phyloP scores from a whole-genome alignment of 2,888 invertebrate genomes.

The Sarcophaga caerulescens region DNA sequence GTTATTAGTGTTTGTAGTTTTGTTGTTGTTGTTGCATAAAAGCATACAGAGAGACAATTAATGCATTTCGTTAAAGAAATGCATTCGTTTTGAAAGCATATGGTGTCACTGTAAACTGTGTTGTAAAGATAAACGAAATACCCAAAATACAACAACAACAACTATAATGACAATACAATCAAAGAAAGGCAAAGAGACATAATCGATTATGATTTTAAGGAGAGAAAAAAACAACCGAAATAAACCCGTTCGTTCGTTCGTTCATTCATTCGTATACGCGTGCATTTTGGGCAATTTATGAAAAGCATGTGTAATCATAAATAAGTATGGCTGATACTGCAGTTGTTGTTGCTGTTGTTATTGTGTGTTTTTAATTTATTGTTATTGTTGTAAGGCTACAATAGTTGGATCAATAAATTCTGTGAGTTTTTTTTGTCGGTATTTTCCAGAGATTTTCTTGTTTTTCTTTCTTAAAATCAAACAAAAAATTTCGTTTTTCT shows the following conservation, averaged over 20 bases:
- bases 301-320: background rate
- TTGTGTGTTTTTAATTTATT: slow-evolving; percentile 58
- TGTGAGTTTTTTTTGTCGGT: background rate
- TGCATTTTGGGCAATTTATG: background rate
- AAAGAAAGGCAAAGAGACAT: background rate
- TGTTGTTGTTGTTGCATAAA: too few relatives aligned
- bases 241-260: slow-evolving; percentile 29
- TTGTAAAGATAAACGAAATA: background rate
- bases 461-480: background rate
- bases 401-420: slow-evolving; percentile 68
- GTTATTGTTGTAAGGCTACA: slow-evolving; percentile 63
- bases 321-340: background rate
- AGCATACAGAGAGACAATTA: slow-evolving; percentile 5
- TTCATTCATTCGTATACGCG: background rate
- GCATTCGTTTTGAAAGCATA: slow-evolving; percentile 18
- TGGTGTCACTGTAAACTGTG: too few relatives aligned
- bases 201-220: slow-evolving; percentile 11
- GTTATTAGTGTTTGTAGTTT: background rate
- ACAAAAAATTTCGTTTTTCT: slow-evolving; percentile 34
- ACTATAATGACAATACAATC: too few relatives aligned
- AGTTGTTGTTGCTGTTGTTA: slow-evolving; percentile 18
- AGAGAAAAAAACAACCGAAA: slow-evolving; percentile 18
- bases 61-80: slow-evolving; percentile 25
- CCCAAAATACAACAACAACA: background rate
- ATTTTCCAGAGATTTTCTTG: slow-evolving; percentile 15